Conservation (phyloP, 2,797 vertebrate species). For the Buceros bicornis region DNA sequence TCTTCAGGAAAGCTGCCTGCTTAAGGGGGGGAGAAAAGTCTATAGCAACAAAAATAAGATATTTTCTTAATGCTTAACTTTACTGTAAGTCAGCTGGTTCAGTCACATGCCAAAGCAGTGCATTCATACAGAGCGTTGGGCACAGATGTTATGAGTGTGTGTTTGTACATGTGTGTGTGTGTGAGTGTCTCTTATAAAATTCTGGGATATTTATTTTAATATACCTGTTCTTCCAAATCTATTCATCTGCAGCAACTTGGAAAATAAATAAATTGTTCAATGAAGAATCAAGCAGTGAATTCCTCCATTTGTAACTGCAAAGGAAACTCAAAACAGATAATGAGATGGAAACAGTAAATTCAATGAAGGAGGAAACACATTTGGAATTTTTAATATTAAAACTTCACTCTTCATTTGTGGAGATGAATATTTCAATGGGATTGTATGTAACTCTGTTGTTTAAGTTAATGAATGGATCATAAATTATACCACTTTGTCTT, state of each 20-base stretch:
- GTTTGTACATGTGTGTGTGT: no score
- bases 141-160: neutral
- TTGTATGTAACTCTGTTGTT: neutral
- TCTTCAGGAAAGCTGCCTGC: neutral
- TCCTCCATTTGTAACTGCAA: neutral
- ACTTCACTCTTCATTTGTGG: neutral
- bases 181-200: neutral
- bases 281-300: neutral
- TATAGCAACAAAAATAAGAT: neutral
- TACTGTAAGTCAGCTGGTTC: fast-evolving
- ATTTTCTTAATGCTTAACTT: neutral
- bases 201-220: neutral
- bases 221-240: neutral
- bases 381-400: neutral
- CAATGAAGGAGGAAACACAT: neutral
- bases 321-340: neutral
- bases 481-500: neutral
- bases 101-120: neutral
- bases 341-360: neutral
- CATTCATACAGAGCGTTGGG: neutral
- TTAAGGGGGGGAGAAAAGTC: neutral
- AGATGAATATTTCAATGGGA: neutral
- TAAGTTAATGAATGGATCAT: neutral
- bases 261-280: neutral
- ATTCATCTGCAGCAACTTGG: neutral